Base-by-base conservation (phyloP, 2,113 vertebrate species). In the Fulmarus glacialis region DNA sequence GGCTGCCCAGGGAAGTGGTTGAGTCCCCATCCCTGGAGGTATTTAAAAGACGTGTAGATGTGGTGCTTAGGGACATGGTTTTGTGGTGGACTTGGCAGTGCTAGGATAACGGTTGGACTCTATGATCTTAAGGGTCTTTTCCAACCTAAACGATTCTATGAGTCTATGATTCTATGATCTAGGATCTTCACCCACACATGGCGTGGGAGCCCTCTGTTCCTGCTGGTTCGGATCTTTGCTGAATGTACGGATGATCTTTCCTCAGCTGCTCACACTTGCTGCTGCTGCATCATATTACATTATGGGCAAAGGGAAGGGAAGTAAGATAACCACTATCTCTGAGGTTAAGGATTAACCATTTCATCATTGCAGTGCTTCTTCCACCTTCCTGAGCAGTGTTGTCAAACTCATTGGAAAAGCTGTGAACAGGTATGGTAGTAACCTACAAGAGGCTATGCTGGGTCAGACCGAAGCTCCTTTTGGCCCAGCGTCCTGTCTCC, bases 161-260 rank as follows among this genome's bases (percentile, higher is more conserved):
- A 34, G 6, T 42, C 6, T 53, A 0, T 80, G 60, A 43, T 60
- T 72, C 50, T 42, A 4, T 43, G 16, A 42, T n/a, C 36, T 56
- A 19, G 36, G 32, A 29, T 59, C n/a, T 68, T 55, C 43, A 32
- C 23, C 38, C 43, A 52, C 3, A 3, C n/a, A 18, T 0, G 0
- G 5, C 0, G 0, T 59, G 40, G 53, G 58, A 90, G 1, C 8
- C 9, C 58, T 40, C 53, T 87, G 79, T 23, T 18, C 18, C 29
- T 66, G 52, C 22, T 79, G 8, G 18, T 34, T 79, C 32, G 42
- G 8, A 3, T 53, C 40, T 82, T 53, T 75, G 18, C 38, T 18
- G 8, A 43, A 17, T 1, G 1, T 47, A 59, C 2, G 4, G 14
- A 11, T 63, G 36, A n/a, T 60, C 75, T 67, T 68, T 26, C n/a